Evolutionary conservation across 2,888 invertebrate species (phyloP), one percentile per base, ranked within the genome.

Genomic region (Lottia gigantea): DNA sequence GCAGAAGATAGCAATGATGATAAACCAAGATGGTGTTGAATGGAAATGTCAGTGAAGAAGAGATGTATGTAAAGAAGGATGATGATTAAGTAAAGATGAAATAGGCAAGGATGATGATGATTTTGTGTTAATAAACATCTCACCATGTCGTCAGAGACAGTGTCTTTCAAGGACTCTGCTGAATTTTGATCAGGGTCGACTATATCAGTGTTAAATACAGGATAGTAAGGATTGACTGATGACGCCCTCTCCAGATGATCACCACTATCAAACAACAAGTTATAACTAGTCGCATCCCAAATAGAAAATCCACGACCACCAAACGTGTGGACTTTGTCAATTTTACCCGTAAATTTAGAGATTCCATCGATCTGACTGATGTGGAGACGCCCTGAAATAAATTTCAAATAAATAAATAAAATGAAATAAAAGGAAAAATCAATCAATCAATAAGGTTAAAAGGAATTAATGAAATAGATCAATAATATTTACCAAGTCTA

Each of bases 251-350:
- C 69, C 19, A 69, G 15, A 11, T 69, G 47, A 19, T 64, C 64
- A 7, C 69, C 69, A 40, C 69, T 69, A 31, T 69, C 69, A 49
- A 49, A 64, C 19, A 64, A 15, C 19, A 19, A 40, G 40, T 23
- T n/a, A 15, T 25, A 23, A n/a, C 25, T 26, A 19, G 31, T 14
- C 1, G 64, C 64, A 49, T 69, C 69, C 46, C 47, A 69, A 23
- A 69, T 64, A 19, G 69, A 69, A 15, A 69, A 69, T 19, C 69
- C 69, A n/a, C 69, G 69, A 19, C 69, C 69, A 62, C 69, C 69
- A 45, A 63, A 69, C 2, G 40, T 49, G 25, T 69, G 49, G 14
- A 69, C 19, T 4, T 49, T 63, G 15, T 69, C 69, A 12, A 69
- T 69, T 31, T 64, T 46, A 19, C 55, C 64, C 25, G 64, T 64